Percentiles rank a stretch among this genome's conserved stretches.
Evolutionary conservation across 2,113 vertebrate genomes (phyloP).

Genomic region (Empidonax traillii): DNA sequence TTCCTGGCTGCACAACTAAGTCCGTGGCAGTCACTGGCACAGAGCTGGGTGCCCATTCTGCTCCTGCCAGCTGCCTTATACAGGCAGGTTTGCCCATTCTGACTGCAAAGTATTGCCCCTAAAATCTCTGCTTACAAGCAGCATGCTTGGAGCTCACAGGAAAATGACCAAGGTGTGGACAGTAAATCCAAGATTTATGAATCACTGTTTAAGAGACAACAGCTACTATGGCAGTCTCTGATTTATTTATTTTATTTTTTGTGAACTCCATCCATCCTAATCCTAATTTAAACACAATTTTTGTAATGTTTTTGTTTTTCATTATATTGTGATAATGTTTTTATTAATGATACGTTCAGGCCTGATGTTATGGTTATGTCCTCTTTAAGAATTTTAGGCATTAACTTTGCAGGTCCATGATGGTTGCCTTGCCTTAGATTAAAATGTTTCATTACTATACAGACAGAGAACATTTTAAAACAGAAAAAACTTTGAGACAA

Average conservation of each 20-base stretch:
- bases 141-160: fast-evolving
- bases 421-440: background rate
- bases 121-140: background rate
- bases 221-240: background rate
- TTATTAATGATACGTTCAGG: background rate
- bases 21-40: fast-evolving
- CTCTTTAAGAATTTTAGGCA: background rate
- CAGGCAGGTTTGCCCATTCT: background rate
- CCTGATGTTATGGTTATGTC: background rate
- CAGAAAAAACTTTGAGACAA: background rate
- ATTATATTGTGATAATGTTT: background rate
- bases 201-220: background rate
- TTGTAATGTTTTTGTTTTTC: background rate
- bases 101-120: background rate
- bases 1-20: background rate
- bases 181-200: background rate
- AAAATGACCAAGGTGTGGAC: background rate
- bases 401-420: background rate
- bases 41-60: fast-evolving
- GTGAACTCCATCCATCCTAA: background rate
- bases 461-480: background rate
- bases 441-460: background rate
- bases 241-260: background rate
- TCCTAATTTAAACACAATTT: background rate
- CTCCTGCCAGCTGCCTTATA: background rate